Base-by-base conservation (phyloP, 1,140 invertebrate genomes). In the Bombus huntii region DNA sequence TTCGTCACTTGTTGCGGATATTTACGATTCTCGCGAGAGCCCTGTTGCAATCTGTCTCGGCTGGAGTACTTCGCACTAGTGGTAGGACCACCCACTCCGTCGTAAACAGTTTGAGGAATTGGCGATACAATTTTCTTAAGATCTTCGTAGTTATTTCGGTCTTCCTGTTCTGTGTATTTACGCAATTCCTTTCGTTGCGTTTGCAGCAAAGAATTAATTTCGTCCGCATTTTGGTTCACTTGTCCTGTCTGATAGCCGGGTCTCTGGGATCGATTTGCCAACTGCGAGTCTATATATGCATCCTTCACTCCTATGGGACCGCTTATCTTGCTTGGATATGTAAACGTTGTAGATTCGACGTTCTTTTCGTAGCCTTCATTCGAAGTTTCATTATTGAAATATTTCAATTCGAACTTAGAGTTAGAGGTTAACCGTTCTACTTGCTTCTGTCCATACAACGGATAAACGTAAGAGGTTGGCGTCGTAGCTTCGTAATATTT, bases 181-280 rank as follows among this genome's bases (percentile, higher is more conserved):
- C 42, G 34, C 0, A 70, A 68, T 22, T 74, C 84, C 9, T 85
- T 85, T 12, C 62, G 57, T 13, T 81, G 82, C 12, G n/a, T 44
- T 28, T 87, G 79, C 5, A 86, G 18, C 9, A 87, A 47, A 8
- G 86, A 81, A 8, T 90, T 90, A 3, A 90, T 83, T 22, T 82
- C 72, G 39, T 86, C 87, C 22, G 83, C 76, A 4, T 90, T 83
- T 15, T 88, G 77, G 3, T 72, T 85, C 10, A 59, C n/a, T 47
- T 82, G 59, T 15, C 37, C 47, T n/a, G 39, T 3, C 37, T 59
- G 37, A 31, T 86, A 72, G 10, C 37, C n/a, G 15, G 39, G 47
- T 72, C 15, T 88, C 15, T 2, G 44, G 22, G 71, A 42, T n/a
- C 89, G 79, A 39, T 82, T 70, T 70, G n/a, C 83, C 15, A 81